These are phyloP conservation scores for Uropetala carovei DNA, from an alignment of 2,888 invertebrate species.

Conservation along the genomic window DNA sequence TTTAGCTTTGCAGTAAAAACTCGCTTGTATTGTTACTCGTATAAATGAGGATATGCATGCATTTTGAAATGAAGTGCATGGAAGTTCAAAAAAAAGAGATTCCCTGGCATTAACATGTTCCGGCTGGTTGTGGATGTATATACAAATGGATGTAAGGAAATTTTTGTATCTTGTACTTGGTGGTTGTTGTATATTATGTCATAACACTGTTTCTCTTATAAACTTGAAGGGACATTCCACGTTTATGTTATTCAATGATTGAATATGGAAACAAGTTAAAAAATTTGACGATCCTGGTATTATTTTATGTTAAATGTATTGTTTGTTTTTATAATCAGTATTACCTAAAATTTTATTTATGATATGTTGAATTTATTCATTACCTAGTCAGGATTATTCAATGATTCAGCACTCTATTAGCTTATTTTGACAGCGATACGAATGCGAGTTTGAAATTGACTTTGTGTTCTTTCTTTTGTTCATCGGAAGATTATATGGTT, in stretches of 20 bases:
- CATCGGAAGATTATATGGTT: no score
- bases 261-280: no score
- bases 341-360: no score
- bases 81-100: not conserved
- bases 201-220: not conserved
- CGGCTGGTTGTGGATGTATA: conserved; percentile 36
- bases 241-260: not conserved
- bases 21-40: not conserved
- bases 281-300: no score
- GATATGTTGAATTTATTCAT: no score
- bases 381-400: no score
- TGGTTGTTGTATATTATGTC: conserved; percentile 33
- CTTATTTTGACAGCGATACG: no score
- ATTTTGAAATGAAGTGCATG: conserved; percentile 28
- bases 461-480: no score
- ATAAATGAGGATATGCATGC: not conserved
- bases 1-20: not conserved
- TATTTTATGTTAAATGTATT: no score
- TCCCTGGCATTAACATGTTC: conserved; percentile 16
- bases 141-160: conserved; percentile 27
- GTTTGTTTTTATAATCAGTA: no score
- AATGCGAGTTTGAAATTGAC: no score
- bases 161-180: conserved; percentile 33
- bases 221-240: conserved; percentile 35
- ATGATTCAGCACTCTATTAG: no score